Conservation (phyloP, 2,797 vertebrate species). For the Brachymystax lenok region DNA sequence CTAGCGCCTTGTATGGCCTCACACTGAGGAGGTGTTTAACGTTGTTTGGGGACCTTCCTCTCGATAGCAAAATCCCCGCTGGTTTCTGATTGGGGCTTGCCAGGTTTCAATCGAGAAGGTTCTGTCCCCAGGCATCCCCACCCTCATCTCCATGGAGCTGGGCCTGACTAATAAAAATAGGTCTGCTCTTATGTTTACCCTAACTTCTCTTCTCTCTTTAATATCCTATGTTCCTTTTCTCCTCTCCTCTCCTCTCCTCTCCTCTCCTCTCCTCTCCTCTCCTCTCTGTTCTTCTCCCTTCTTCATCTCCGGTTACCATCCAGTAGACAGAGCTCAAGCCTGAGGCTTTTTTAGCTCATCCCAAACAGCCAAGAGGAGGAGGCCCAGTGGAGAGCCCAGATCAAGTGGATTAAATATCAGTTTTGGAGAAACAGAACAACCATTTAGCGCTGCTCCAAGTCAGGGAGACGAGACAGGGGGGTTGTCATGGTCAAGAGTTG, state of each 20-base stretch:
- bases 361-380: constrained; percentile 2
- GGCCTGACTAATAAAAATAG: constrained; percentile 77
- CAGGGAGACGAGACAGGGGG: not conserved
- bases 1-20: constrained; percentile 58
- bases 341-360: constrained; percentile 27
- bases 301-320: not conserved
- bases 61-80: constrained; percentile 62
- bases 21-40: constrained; percentile 58
- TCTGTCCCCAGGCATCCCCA: constrained; percentile 60
- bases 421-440: constrained; percentile 20
- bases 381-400: not conserved
- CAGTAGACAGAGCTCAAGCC: constrained; percentile 18
- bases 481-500: not conserved
- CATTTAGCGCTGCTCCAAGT: constrained; percentile 4
- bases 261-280: constrained; percentile 12
- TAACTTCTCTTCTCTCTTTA: constrained; percentile 17
- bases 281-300: not conserved
- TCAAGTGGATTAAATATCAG: constrained; percentile 17
- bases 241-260: constrained; percentile 10
- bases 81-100: constrained; percentile 71
- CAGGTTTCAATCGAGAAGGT: constrained; percentile 77
- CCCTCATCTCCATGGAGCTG: constrained; percentile 75
- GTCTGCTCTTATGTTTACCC: constrained; percentile 59
- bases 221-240: constrained; percentile 17
- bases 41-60: constrained; percentile 65